These are phyloP conservation scores for Tiaroga cobitis DNA, from an alignment of 2,797 vertebrate species.

Conservation along the genomic window DNA sequence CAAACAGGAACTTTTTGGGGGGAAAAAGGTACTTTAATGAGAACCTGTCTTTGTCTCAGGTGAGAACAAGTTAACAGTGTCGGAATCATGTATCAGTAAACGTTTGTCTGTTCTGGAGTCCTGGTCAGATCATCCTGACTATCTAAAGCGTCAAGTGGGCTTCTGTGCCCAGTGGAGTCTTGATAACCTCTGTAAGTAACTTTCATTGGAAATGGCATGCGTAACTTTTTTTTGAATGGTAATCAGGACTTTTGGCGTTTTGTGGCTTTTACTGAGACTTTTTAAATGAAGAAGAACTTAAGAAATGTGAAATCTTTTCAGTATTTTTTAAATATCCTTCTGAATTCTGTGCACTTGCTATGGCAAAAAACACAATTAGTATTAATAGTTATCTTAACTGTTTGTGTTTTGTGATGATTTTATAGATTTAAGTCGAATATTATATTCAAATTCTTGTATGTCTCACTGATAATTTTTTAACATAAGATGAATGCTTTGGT, in stretches of 20 bases:
- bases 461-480: conserved; percentile 13
- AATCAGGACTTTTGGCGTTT: background rate
- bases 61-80: conserved; percentile 98
- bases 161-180: conserved; percentile 99
- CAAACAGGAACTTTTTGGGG: background rate
- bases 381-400: background rate
- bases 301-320: background rate
- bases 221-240: background rate
- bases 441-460: background rate
- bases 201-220: background rate
- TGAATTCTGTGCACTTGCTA: background rate
- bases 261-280: background rate
- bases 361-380: background rate
- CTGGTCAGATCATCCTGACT: conserved; percentile 92
- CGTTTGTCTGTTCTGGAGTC: conserved; percentile 90
- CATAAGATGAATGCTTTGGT: too few species aligned
- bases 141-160: conserved; percentile 96
- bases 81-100: conserved; percentile 90
- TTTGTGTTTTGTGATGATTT: background rate
- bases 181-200: conserved; percentile 96
- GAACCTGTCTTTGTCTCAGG: conserved; percentile 73
- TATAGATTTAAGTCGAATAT: background rate
- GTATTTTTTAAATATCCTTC: background rate
- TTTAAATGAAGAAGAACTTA: background rate
- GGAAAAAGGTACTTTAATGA: background rate